Evolutionary conservation across 2,113 vertebrate genomes (phyloP).

Genomic region (Onychorhynchus coronatus): DNA sequence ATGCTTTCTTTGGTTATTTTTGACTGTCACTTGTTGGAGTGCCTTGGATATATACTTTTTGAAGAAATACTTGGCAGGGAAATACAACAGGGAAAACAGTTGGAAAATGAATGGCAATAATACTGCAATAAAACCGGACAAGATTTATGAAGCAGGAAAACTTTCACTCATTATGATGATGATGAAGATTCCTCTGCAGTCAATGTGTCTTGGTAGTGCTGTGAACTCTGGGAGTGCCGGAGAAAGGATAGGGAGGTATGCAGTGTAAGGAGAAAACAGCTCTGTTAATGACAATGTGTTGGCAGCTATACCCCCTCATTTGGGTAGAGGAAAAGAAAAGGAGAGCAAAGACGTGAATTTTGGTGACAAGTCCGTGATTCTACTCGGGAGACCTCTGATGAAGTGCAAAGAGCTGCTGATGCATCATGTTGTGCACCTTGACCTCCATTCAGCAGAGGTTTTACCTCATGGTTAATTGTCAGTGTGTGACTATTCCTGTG

Average conservation of each 20-base stretch:
- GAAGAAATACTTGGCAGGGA: constrained; percentile 34
- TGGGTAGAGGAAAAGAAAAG: not conserved
- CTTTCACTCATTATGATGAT: not conserved
- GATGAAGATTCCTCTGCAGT: not conserved
- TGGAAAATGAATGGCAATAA: constrained; percentile 5
- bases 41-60: constrained; percentile 33
- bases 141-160: constrained; percentile 6
- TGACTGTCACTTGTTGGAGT: not conserved
- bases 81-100: not conserved
- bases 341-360: not conserved
- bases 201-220: not conserved
- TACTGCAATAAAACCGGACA: not conserved
- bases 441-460: not conserved
- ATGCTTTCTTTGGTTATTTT: constrained; percentile 56
- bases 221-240: not conserved
- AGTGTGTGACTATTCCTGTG: not conserved
- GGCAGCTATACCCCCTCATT: not conserved
- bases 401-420: rapidly evolving
- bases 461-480: not conserved
- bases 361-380: not conserved
- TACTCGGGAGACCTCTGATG: not conserved
- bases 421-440: not conserved
- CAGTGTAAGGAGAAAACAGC: not conserved
- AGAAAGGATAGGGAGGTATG: not conserved
- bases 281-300: not conserved